Evolutionary conservation across 1,140 invertebrate genomes (phyloP), one percentile per base, ranked within the genome.

Genomic region (Scaptomyza graminum): DNA sequence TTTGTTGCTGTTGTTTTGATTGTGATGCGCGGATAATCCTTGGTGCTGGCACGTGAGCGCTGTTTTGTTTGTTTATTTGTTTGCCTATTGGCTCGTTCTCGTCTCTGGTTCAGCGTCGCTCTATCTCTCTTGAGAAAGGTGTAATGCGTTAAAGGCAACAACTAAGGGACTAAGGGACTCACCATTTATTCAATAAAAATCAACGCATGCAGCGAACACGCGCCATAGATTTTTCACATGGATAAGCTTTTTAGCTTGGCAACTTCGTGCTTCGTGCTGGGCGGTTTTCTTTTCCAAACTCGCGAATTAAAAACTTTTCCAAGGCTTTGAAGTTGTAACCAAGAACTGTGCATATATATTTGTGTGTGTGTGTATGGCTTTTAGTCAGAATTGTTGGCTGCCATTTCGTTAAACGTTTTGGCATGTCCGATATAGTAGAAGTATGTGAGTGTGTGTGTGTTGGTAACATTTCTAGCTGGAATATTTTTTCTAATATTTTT

Each of bases 161-260:
- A 67, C n/a, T 39, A 51, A 41, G 37, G 37, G 34, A 37, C 34
- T 37, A 37, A 12, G 37, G 37, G 37, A n/a, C 31, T 8, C 7
- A 34, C 7, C 31, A 9, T 34, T 34, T 9, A 34, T 41, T 56
- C 73, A 74, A 62, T 55, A 41, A 65, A 59, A 28, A 39, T 13
- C 22, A 51, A 50, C 76, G 76, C 46, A 80, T 81, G 82, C 83
- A 70, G 41, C 9, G 83, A 49, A 68, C 83, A 88, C 83, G 83
- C 66, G 79, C 60, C 83, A 74, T 70, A 83, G 83, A 89, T 88
- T 87, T 87, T 88, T 88, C 83, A 83, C 83, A 83, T 88, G 83
- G 83, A 87, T 87, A 87, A 88, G 76, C 77, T 82, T 76, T 61
- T 50, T 39, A 18, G 39, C 37, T 56, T 52, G 60, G 50, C 44